A percentile compares a stretch with the other conserved stretches of the same genome.
Evolutionary conservation across 2,113 vertebrate species (phyloP).

Genomic region (Sinocyclocheilus rhinocerous): DNA sequence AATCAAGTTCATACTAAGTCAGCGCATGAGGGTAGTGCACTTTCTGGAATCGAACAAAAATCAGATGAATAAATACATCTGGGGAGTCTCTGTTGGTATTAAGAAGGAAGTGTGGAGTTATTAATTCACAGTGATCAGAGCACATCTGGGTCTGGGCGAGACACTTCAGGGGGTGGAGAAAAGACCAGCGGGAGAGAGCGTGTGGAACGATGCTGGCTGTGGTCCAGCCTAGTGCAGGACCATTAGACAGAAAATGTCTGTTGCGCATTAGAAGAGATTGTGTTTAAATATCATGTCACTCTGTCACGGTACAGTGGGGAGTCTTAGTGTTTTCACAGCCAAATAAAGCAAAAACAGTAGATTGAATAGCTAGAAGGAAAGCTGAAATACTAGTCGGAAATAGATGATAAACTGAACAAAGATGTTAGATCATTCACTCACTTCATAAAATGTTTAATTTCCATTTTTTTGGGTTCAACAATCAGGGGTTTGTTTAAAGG

Average conservation of each 20-base stretch:
- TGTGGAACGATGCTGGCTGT: slow-evolving; percentile 46
- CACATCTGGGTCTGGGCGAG: neutral
- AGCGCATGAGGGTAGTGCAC: neutral
- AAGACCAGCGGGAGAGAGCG: slow-evolving; percentile 9
- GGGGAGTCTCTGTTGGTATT: slow-evolving; percentile 17
- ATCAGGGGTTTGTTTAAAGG: neutral
- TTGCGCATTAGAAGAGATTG: slow-evolving; percentile 16
- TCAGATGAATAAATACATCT: slow-evolving; percentile 37
- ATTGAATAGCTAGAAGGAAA: neutral
- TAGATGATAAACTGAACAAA: neutral
- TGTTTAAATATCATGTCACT: slow-evolving; percentile 50
- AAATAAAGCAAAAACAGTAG: neutral
- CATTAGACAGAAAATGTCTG: slow-evolving; percentile 42
- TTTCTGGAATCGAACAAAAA: slow-evolving; percentile 11
- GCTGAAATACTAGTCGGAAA: neutral
- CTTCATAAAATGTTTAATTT: neutral
- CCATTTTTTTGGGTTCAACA: neutral
- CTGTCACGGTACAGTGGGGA: slow-evolving; percentile 23
- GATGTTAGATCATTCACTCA: neutral
- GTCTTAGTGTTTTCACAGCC: neutral
- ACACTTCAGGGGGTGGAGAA: slow-evolving; percentile 44
- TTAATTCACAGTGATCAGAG: slow-evolving; percentile 39
- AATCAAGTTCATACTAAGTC: slow-evolving; percentile 52
- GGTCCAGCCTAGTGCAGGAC: slow-evolving; percentile 34
- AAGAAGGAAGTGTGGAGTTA: neutral